Base-by-base conservation (phyloP, 2,113 vertebrate species). In the Lampris incognitus region DNA sequence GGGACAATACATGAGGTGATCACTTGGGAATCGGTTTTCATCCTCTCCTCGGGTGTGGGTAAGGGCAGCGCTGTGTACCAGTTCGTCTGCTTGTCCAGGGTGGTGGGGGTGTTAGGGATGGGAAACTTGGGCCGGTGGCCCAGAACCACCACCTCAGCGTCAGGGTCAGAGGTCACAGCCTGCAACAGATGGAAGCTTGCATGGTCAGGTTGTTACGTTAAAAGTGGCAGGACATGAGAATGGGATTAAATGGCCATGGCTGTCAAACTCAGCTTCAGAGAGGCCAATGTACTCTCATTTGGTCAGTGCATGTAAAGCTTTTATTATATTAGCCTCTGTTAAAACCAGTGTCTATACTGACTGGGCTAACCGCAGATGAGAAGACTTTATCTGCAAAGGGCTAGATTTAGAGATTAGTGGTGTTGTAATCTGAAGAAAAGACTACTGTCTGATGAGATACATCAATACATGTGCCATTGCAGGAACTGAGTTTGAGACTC, bases 81-180 rank as follows among this genome's bases (percentile, higher is more conserved):
- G 95, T 99, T 99, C 91, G 98, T 99, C 95, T 98, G 98, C 88
- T 97, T 99, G 95, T 99, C 98, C 96, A 99, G 95, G 91, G 97
- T 98, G 81, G 96, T 96, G 86, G 98, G 97, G 81, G 95, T 92
- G 94, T 99, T 99, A 90, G 95, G 96, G 90, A 95, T 95, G 92
- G 98, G 98, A 85, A 96, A 95, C 95, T 96, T 96, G 46, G 96
- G 95, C 92, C 97, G 94, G 89, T 97, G 96, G 85, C 97, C 97
- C 94, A 98, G 93, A 63, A 85, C 72, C 95, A 95, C 95, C 92
- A 94, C 94, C 92, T 97, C 97, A 91, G 94, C 89, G 87, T 98
- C 97, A 81, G 95, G 94, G 84, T 97, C 96, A 88, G 94, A 90
- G 66, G 93, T 91, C 73, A 93, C 93, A 85, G 95, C 96, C 96